Evolutionary conservation across 2,113 vertebrate genomes (phyloP).

Genomic region (Gambusia affinis): DNA sequence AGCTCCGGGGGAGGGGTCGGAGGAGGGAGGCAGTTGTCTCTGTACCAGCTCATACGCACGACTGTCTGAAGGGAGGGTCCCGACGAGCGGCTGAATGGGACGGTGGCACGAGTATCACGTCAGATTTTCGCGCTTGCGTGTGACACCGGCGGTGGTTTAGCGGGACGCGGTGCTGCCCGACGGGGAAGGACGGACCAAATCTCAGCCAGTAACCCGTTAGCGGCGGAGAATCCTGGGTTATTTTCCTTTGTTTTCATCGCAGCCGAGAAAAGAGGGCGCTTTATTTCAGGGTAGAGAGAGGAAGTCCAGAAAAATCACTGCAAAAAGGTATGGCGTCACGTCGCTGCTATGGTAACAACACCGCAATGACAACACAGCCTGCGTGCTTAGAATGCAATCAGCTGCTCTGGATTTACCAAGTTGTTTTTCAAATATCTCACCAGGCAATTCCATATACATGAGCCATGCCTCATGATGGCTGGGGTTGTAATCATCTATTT

Average conservation of each 20-base stretch:
- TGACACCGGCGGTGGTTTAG: conserved; percentile 50
- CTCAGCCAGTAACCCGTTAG: not conserved
- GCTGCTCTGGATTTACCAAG: not conserved
- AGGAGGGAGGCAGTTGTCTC: conserved; percentile 45
- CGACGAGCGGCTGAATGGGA: conserved; percentile 60
- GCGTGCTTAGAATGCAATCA: conserved; percentile 10
- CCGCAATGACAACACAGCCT: not conserved
- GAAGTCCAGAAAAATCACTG: conserved; percentile 12
- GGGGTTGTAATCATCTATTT: not conserved
- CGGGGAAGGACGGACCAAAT: conserved; percentile 27
- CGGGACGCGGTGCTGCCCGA: conserved; percentile 34
- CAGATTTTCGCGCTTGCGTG: conserved; percentile 74
- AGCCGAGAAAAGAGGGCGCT: conserved; percentile 27
- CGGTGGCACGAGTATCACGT: conserved; percentile 62
- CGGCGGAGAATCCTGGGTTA: not conserved
- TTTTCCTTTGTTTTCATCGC: not conserved
- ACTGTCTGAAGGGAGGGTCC: conserved; percentile 72
- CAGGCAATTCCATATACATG: not conserved
- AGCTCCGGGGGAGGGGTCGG: conserved; percentile 34
- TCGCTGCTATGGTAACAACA: conserved; percentile 48
- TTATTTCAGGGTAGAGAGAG: not conserved
- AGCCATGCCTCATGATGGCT: too few species aligned
- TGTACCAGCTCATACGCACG: conserved; percentile 53
- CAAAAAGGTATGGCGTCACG: conserved; percentile 23
- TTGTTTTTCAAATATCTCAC: not conserved